A percentile compares a stretch with the other conserved stretches of the same genome.
Conservation (phyloP, 2,888 invertebrate species). For the Chaetoderma sp. region DNA sequence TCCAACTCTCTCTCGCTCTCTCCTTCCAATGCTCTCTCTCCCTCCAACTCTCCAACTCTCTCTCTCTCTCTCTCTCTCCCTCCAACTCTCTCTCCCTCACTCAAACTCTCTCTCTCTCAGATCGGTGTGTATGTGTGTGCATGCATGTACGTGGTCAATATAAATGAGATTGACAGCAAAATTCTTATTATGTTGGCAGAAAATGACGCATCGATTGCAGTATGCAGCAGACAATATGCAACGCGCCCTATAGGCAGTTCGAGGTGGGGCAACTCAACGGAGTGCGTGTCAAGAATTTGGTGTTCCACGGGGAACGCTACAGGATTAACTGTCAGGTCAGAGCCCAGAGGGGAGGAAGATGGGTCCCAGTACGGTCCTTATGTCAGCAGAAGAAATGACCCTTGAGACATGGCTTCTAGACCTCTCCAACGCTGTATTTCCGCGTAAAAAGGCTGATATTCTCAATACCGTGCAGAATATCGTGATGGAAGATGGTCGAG, state of each 20-base stretch:
- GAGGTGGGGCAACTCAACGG: not conserved
- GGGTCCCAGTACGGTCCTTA: not conserved
- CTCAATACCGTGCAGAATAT: constrained; percentile 9
- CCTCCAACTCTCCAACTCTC: too few species aligned
- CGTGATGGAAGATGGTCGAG: constrained; percentile 7
- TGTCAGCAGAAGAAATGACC: not conserved
- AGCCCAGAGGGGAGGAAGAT: not conserved
- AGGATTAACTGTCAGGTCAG: not conserved
- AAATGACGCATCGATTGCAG: not conserved
- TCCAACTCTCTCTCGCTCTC: too few species aligned
- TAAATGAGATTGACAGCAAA: too few species aligned
- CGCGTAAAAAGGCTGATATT: not conserved
- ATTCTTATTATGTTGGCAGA: too few species aligned
- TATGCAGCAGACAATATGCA: not conserved
- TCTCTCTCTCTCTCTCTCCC: too few species aligned
- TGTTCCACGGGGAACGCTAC: not conserved
- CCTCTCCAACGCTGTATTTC: constrained; percentile 1
- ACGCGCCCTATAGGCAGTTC: not conserved
- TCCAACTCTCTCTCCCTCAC: too few species aligned
- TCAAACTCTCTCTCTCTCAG: too few species aligned
- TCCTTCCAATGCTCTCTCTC: too few species aligned
- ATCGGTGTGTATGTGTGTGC: too few species aligned
- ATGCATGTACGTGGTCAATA: too few species aligned
- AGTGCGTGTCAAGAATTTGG: not conserved
- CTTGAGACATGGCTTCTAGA: not conserved